Percentiles rank a stretch among this genome's conserved stretches.
phyloP scores from a whole-genome alignment of 2,888 invertebrate species.

The Zhengitettix transpicula region DNA sequence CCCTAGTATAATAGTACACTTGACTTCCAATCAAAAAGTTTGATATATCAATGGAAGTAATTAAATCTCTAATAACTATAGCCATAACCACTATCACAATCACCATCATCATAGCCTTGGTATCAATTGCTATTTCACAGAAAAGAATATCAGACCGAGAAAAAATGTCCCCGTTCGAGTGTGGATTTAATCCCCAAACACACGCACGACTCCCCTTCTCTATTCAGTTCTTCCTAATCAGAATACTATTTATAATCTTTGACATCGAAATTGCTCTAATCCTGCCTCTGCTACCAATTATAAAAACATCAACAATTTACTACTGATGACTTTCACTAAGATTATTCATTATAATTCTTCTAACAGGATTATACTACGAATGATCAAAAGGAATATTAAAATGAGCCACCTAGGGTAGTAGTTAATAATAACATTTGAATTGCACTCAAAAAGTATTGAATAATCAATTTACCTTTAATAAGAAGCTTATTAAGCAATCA shows the following conservation, averaged over 20 bases:
- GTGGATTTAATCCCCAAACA: conserved; percentile 38
- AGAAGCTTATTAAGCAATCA: conserved; percentile 30
- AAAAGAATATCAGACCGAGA: conserved; percentile 40
- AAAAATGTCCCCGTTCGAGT: conserved; percentile 48
- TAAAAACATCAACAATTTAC: conserved; percentile 20
- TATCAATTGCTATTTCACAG: conserved; percentile 36
- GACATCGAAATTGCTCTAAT: conserved; percentile 52
- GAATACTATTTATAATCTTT: too few relatives aligned
- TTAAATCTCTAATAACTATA: too few relatives aligned
- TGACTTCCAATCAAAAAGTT: too few relatives aligned
- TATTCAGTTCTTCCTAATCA: conserved; percentile 44
- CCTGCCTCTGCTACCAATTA: conserved; percentile 35
- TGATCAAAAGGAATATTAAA: conserved; percentile 43
- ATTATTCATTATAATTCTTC: conserved; percentile 33
- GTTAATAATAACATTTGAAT: conserved; percentile 32
- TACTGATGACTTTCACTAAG: conserved; percentile 19
- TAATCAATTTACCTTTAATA: conserved; percentile 26
- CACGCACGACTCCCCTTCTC: conserved; percentile 37
- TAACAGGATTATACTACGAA: conserved; percentile 35
- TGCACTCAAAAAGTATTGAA: conserved; percentile 30
- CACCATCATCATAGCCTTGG: conserved; percentile 31
- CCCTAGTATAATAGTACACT: too few relatives aligned
- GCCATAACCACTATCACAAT: too few relatives aligned
- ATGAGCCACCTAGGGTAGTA: conserved; percentile 29
- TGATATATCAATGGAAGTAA: too few relatives aligned